These are phyloP conservation scores for Drosophila nr. perissopoda DNA, from an alignment of 2,888 invertebrate genomes.

Conservation along the genomic window DNA sequence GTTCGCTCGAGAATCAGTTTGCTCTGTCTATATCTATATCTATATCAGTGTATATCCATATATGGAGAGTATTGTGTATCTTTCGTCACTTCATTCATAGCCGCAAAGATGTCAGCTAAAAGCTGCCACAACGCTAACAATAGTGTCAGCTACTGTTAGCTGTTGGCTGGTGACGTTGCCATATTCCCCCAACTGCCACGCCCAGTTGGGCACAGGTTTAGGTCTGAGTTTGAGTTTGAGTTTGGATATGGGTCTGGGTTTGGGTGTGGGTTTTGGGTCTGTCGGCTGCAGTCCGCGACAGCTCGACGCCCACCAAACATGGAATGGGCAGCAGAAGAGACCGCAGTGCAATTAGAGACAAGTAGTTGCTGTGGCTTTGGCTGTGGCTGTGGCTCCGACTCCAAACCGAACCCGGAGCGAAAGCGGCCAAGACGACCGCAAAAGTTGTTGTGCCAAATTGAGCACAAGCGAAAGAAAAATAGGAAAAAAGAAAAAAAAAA, in stretches of 20 bases:
- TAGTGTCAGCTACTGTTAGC: conserved; percentile 77
- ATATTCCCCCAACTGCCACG: not conserved
- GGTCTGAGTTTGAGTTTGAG: not conserved
- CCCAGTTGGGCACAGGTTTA: not conserved
- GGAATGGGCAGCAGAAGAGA: conserved; percentile 59
- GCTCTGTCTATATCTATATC: not conserved
- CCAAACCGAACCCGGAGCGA: conserved; percentile 42
- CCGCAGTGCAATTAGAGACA: conserved; percentile 28
- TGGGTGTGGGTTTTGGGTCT: conserved; percentile 24
- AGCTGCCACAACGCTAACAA: conserved; percentile 57
- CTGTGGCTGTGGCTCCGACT: conserved; percentile 7
- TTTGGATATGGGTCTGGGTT: conserved; percentile 8
- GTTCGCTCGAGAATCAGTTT: not conserved
- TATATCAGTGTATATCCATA: not conserved
- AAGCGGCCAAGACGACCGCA: conserved; percentile 50
- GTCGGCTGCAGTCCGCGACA: conserved; percentile 24
- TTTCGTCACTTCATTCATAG: not conserved
- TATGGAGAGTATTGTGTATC: not conserved
- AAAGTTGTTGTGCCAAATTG: conserved; percentile 52
- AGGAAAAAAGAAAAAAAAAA: not conserved
- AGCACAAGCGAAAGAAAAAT: conserved; percentile 27
- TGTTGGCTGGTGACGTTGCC: conserved; percentile 1
- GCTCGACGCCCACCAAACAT: conserved; percentile 68
- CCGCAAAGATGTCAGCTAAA: conserved; percentile 1
- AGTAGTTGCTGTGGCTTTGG: conserved; percentile 11